A percentile compares a stretch with the other conserved stretches of the same genome.
These are phyloP conservation scores for Rhynchotus rufescens DNA, from an alignment of 2,797 vertebrate genomes.

Conservation along the genomic window DNA sequence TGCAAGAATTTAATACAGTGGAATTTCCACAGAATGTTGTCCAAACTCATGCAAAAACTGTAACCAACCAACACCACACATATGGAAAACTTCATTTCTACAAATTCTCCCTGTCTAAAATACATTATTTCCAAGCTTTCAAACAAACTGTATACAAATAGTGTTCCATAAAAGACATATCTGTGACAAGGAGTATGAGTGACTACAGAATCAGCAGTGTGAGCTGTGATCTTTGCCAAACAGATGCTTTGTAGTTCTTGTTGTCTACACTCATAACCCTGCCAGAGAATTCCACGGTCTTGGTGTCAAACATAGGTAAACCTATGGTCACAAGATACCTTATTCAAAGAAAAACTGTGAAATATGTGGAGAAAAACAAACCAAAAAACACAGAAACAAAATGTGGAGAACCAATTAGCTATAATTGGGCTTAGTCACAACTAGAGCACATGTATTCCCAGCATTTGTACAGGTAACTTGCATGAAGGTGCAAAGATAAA, in stretches of 20 bases:
- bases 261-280: neutral
- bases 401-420: neutral
- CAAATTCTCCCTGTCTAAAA: neutral
- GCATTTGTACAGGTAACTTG: neutral
- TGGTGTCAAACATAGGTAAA: neutral
- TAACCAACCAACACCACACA: neutral
- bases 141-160: neutral
- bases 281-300: neutral
- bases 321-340: neutral
- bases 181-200: neutral
- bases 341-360: neutral
- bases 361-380: too few species aligned
- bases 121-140: neutral
- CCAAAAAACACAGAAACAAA: neutral
- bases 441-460: neutral
- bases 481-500: neutral
- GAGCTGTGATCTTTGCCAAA: neutral
- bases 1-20: neutral
- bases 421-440: neutral
- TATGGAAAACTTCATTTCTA: neutral
- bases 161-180: neutral
- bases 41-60: neutral
- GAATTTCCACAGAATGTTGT: neutral
- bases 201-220: neutral
- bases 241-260: accelerated